Conservation (phyloP, 1,140 invertebrate species). For the Cherax quadricarinatus region DNA sequence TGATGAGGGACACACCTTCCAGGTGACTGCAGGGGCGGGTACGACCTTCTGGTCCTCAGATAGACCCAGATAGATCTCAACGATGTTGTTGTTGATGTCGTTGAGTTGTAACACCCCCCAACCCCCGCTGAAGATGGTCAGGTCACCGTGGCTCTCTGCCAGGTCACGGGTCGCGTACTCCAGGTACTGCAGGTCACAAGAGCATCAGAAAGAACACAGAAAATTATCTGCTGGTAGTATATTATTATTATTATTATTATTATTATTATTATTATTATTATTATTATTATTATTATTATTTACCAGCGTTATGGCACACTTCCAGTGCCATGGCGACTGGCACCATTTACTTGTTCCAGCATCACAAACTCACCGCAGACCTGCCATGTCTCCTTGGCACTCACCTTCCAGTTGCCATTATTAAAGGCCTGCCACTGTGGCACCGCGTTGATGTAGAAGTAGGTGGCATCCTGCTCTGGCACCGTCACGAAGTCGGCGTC, state of each 20-base stretch:
- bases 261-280: background rate
- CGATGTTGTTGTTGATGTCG: conserved; percentile 51
- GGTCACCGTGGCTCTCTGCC: conserved; percentile 24
- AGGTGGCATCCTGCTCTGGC: conserved; percentile 74
- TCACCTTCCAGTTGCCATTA: conserved; percentile 84
- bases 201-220: background rate
- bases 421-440: conserved; percentile 75
- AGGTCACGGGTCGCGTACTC: conserved; percentile 54
- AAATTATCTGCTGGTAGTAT: background rate
- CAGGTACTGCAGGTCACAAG: conserved; percentile 26
- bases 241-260: conserved; percentile 6
- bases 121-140: conserved; percentile 34
- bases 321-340: background rate
- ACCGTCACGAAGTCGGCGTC: conserved; percentile 74
- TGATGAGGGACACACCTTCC: conserved; percentile 26
- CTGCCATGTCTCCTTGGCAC: background rate
- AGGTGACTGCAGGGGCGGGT: conserved; percentile 49
- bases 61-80: conserved; percentile 44
- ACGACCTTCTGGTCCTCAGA: conserved; percentile 36
- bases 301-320: background rate
- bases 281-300: background rate
- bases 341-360: background rate
- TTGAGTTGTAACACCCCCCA: conserved; percentile 28
- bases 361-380: background rate
- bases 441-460: conserved; percentile 74